phyloP scores from a whole-genome alignment of 1,140 invertebrate species.

The Drosophila fuyamai region DNA sequence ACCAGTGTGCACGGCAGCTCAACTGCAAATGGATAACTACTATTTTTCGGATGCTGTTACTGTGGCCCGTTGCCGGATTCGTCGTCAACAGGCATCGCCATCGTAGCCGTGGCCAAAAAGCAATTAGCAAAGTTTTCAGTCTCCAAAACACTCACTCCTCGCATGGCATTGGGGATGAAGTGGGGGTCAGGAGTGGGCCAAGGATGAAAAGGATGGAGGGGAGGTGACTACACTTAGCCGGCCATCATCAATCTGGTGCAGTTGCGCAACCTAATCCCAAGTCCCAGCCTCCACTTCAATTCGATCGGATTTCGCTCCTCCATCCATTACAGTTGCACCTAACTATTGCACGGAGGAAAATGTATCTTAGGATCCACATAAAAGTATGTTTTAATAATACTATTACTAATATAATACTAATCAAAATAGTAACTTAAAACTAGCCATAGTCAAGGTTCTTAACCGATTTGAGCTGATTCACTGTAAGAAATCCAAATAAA shows the following conservation, averaged over 20 bases:
- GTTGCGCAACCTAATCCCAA: conserved; percentile 29
- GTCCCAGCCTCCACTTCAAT: not conserved
- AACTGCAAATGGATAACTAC: conserved; percentile 47
- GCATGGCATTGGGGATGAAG: not conserved
- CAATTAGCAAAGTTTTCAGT: conserved; percentile 80
- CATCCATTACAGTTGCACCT: conserved; percentile 33
- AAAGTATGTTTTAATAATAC: no score
- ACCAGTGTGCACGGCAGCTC: conserved; percentile 11
- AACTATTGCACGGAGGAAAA: conserved; percentile 9
- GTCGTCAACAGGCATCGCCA: conserved; percentile 38
- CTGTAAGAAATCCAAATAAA: no score
- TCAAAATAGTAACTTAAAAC: no score
- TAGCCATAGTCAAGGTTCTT: no score
- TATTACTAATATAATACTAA: no score
- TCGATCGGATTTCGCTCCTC: conserved; percentile 1
- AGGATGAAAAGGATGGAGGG: not conserved
- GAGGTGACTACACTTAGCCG: conserved; percentile 17
- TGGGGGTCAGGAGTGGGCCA: not conserved
- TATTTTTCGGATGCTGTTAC: conserved; percentile 55
- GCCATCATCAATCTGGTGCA: conserved; percentile 74
- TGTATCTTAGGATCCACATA: no score
- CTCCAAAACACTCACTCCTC: conserved; percentile 49
- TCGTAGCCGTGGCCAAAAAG: conserved; percentile 73
- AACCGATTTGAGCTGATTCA: no score
- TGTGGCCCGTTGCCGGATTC: conserved; percentile 24